Base-by-base conservation (phyloP, 2,888 invertebrate species). In the Coleophora deauratella region DNA sequence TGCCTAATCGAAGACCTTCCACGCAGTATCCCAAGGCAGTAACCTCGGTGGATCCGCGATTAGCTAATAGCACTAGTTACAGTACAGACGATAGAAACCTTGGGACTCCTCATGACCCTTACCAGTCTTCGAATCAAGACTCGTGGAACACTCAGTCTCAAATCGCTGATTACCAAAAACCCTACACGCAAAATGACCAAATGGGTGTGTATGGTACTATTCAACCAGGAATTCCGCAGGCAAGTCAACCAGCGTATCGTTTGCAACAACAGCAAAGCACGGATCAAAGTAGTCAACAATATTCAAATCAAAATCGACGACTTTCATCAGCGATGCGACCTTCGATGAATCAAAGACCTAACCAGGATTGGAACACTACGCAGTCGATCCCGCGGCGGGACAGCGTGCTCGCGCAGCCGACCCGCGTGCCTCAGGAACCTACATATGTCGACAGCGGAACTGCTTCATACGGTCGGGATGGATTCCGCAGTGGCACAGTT, bases 1-100 rank as follows among this genome's bases (percentile, higher is more conserved):
- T 82, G 54, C 62, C 82, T 47, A 72, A 85, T 40, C 78, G 84
- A 60, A 68, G 85, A 63, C 77, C 70, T 44, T 72, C 75, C 28
- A 59, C 72, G 8, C 66, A 64, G 41, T 61, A 59, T 40, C 55
- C 67, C 1, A 72, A 68, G 48, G 54, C 64, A 43, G 57, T 68
- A 42, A 72, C 69, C 47, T 55, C 71, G 33, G 50, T 66, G 47
- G 82, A 84, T 53, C 69, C 77, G 13, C 66, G 79, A 59, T 67
- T 81, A 41, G 53, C 73, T 6, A 78, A 78, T 57, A 81, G 59
- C 59, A 55, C 74, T 31, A 76, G 66, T 52, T 79, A 76, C 47
- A 71, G 62, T 49, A 52, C 71, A 42, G 80, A 81, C 41, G 74
- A 72, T 43, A 70, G 80, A 54, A 66, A 65, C 42, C 58, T 66